phyloP scores from a whole-genome alignment of 2,113 vertebrate genomes.

The Isichthys henryi region DNA sequence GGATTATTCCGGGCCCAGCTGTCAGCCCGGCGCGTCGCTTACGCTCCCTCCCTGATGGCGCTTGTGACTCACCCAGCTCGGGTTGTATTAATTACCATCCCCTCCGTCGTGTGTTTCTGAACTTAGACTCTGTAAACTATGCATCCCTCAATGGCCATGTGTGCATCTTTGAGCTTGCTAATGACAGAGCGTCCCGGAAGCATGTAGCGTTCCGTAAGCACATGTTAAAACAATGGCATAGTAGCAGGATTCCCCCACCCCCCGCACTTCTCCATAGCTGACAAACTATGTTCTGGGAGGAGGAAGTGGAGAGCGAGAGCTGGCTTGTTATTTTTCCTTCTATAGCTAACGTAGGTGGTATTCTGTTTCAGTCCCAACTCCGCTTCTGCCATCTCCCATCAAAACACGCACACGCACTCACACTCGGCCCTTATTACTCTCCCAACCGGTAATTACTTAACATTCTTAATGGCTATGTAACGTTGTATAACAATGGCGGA shows the following conservation, averaged over 20 bases:
- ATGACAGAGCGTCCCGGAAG: neutral
- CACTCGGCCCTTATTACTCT: neutral
- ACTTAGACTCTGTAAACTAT: neutral
- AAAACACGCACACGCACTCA: neutral
- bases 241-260: neutral
- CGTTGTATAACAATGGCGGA: neutral
- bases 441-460: neutral
- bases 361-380: neutral
- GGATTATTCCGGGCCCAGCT: neutral
- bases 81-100: neutral
- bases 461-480: neutral
- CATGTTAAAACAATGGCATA: neutral
- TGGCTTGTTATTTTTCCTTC: neutral
- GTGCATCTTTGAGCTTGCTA: neutral
- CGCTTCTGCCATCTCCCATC: neutral
- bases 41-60: neutral
- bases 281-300: neutral
- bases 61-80: neutral
- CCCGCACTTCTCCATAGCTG: neutral
- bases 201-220: neutral
- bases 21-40: neutral
- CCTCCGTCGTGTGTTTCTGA: neutral
- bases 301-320: neutral
- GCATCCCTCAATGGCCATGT: neutral
- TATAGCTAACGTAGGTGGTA: slow-evolving; percentile 5